A percentile compares a stretch with the other conserved stretches of the same genome.
Evolutionary conservation across 2,113 vertebrate species (phyloP).

Genomic region (Myotis lucifugus): DNA sequence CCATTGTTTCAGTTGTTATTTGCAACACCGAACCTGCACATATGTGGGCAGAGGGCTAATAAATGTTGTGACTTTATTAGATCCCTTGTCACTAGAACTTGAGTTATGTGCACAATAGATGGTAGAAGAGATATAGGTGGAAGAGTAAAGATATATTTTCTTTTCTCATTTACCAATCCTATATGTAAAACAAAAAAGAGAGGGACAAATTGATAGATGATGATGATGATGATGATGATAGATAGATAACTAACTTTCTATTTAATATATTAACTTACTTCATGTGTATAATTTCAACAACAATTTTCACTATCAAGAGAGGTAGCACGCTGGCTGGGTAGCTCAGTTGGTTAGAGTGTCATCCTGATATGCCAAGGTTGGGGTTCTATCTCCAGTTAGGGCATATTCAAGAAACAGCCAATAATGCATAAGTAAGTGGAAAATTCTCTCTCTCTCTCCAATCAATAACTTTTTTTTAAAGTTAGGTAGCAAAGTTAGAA

Average conservation of each 20-base stretch:
- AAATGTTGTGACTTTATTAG: background rate
- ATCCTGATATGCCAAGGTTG: background rate
- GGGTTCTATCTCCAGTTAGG: background rate
- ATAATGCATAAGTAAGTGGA: background rate
- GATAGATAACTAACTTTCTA: background rate
- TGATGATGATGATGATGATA: too few species aligned
- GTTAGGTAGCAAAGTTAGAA: background rate
- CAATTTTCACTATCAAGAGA: background rate
- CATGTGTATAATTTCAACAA: background rate
- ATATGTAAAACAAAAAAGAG: background rate
- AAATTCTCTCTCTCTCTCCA: too few species aligned
- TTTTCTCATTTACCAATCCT: background rate
- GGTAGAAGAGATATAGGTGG: accelerated
- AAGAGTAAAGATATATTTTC: background rate
- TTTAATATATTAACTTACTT: background rate
- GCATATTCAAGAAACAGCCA: background rate
- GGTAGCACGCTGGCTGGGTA: background rate
- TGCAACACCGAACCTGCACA: background rate
- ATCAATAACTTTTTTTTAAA: too few species aligned
- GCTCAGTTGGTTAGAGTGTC: background rate
- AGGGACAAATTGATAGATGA: background rate
- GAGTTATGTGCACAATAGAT: background rate
- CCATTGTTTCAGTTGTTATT: background rate
- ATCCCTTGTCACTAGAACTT: background rate
- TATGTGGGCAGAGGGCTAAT: background rate